Evolutionary conservation across 2,888 invertebrate species (phyloP).

Genomic region (Hirtodrosophila histrioides): DNA sequence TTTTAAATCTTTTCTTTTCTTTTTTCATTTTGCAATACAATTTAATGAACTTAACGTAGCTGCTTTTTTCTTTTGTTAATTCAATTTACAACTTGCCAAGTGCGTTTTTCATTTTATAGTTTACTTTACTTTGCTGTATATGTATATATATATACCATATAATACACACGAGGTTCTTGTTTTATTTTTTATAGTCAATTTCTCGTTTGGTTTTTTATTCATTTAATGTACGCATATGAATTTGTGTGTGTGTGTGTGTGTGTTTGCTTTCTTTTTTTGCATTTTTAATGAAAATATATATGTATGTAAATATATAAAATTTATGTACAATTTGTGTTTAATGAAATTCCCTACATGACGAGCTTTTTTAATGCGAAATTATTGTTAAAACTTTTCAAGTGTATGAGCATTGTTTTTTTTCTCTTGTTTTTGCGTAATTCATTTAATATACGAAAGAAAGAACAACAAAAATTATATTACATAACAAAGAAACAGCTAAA

Average conservation of each 20-base stretch:
- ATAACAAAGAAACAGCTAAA: slow-evolving; percentile 58
- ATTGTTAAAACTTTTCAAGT: slow-evolving; percentile 82
- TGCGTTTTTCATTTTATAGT: slow-evolving; percentile 53
- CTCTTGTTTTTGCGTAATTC: slow-evolving; percentile 39
- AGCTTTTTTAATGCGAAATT: slow-evolving; percentile 73
- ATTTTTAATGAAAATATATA: slow-evolving; percentile 74
- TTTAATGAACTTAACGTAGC: slow-evolving; percentile 67
- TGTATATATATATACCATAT: slow-evolving; percentile 52
- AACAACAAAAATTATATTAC: slow-evolving; percentile 63
- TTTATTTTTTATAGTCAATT: slow-evolving; percentile 53
- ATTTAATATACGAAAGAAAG: slow-evolving; percentile 47
- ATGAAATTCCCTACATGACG: slow-evolving; percentile 78
- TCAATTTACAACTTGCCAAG: slow-evolving; percentile 77
- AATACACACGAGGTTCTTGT: slow-evolving; percentile 68
- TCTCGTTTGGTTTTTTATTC: slow-evolving; percentile 51
- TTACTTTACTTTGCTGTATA: slow-evolving; percentile 53
- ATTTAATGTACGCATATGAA: slow-evolving; percentile 46
- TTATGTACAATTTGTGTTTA: slow-evolving; percentile 72
- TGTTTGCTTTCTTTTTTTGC: slow-evolving; percentile 45
- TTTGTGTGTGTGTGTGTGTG: slow-evolving; percentile 43
- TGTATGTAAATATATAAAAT: slow-evolving; percentile 65
- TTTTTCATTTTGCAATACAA: slow-evolving; percentile 48
- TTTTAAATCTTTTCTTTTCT: slow-evolving; percentile 14
- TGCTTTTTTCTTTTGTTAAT: slow-evolving; percentile 51
- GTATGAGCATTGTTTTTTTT: slow-evolving; percentile 78